phyloP scores from a whole-genome alignment of 2,797 vertebrate species.

The Sternarchorhynchus goeldii region DNA sequence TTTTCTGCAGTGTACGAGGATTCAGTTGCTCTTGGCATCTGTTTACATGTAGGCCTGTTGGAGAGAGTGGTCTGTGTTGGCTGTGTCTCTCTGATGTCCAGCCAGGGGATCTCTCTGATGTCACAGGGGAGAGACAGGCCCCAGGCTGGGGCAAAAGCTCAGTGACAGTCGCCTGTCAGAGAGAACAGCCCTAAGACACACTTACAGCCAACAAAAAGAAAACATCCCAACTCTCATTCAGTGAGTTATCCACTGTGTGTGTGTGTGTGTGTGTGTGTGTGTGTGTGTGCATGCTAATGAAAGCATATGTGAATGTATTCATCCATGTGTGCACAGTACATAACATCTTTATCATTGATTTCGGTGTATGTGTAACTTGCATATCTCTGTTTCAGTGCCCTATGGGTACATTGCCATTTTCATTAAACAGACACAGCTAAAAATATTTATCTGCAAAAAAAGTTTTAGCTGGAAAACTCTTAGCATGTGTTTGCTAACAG shows the following conservation, averaged over 20 bases:
- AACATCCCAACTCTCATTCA: slow-evolving; percentile 73
- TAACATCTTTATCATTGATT: slow-evolving; percentile 4
- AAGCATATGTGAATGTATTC: background rate
- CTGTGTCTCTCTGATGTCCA: background rate
- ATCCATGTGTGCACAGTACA: background rate
- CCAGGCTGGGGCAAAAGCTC: slow-evolving; percentile 16
- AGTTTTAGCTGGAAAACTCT: background rate
- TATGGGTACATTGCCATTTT: too few relatives aligned
- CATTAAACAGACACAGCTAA: background rate
- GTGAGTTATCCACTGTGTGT: slow-evolving; percentile 22
- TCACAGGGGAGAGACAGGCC: background rate
- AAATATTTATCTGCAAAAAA: background rate
- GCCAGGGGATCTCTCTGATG: too few relatives aligned
- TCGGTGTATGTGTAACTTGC: background rate
- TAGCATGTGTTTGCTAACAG: too few relatives aligned
- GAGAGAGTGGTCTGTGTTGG: background rate
- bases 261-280: background rate
- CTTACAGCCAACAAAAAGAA: slow-evolving; percentile 75
- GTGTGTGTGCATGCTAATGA: background rate
- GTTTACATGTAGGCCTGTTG: background rate
- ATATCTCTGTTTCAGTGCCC: too few relatives aligned
- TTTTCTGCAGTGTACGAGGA: background rate
- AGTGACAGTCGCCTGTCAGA: slow-evolving; percentile 68
- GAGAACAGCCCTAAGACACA: slow-evolving; percentile 65
- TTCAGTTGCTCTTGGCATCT: background rate